Base-by-base conservation (phyloP, 2,888 invertebrate genomes). In the Congeria kusceri region DNA sequence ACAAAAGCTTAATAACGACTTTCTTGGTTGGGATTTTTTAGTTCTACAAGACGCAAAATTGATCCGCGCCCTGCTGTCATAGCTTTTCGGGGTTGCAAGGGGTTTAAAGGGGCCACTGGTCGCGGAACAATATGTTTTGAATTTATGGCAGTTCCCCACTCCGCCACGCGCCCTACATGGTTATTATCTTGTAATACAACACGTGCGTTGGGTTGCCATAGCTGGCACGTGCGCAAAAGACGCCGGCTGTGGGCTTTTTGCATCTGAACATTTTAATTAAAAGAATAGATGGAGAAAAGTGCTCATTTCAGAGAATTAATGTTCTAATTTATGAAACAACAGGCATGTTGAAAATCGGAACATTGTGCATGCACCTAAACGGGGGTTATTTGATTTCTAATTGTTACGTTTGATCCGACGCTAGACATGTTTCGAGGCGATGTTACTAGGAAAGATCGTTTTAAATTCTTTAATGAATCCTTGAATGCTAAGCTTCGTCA, bases 141-240 rank as follows among this genome's bases (percentile, higher is more conserved):
- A 83, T 80, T 83, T 83, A 83, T 83, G 80, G 80, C 75, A 27
- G 39, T 49, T 58, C 53, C 44, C 73, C 77, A 78, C 80, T 66
- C 65, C 13, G 53, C 49, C 83, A 80, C 83, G 80, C 73, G 83
- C 71, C 9, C 49, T 28, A 58, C 62, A 32, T 73, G 63, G 75
- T 76, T 72, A 75, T 78, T 66, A 77, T 70, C 62, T 75, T 83
- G 59, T 83, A 74, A 71, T 57, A 66, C 75, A 53, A 61, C 80
- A 68, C 77, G 71, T 59, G 64, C 46, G 57, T 28, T 44, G 23
- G 46, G 71, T 71, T 63, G 71, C 46, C 71, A 71, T 71, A 46
- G 71, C 27, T 3, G 4, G 49, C 49, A 49, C 49, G 49, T 49
- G 49, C 49, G 5, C 20, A 18, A 20, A 20, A 20, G 49, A 49